phyloP scores from a whole-genome alignment of 2,113 vertebrate genomes.

The Hiodon alosoides region DNA sequence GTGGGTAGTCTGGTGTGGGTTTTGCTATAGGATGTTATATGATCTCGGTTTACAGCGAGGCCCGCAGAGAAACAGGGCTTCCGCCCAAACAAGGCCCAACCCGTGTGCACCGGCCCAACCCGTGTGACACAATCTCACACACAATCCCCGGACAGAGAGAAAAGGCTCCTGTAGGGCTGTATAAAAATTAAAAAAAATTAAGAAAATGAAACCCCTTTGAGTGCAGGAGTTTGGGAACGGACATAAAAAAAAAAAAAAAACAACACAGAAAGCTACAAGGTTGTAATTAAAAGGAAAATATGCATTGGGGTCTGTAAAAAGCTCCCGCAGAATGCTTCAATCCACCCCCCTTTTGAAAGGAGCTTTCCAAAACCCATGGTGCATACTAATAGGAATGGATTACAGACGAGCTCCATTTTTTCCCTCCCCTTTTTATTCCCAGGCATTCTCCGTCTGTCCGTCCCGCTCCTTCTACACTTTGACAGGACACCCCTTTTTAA shows the following conservation, averaged over 20 bases:
- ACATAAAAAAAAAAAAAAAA: not conserved
- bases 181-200: too few species aligned
- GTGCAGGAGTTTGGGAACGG: constrained; percentile 17
- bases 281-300: constrained; percentile 16
- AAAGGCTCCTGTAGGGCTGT: too few species aligned
- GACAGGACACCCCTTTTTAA: not conserved
- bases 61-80: too few species aligned
- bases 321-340: constrained; percentile 7
- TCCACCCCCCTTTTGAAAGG: constrained; percentile 8
- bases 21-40: too few species aligned
- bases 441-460: not conserved
- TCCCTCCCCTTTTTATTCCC: not conserved
- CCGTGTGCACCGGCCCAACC: too few species aligned
- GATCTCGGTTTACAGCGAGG: too few species aligned
- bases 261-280: constrained; percentile 5
- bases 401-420: constrained; percentile 1
- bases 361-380: constrained; percentile 9
- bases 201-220: not conserved
- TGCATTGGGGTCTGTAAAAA: not conserved
- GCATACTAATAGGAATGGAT: constrained; percentile 9
- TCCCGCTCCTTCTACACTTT: not conserved
- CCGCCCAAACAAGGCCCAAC: too few species aligned
- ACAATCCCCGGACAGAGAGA: too few species aligned
- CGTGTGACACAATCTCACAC: too few species aligned
- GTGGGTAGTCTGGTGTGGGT: too few species aligned